A percentile compares a stretch with the other conserved stretches of the same genome.
These are phyloP conservation scores for Orientallactaga sibirica DNA, from an alignment of 2,797 vertebrate species.

Conservation along the genomic window DNA sequence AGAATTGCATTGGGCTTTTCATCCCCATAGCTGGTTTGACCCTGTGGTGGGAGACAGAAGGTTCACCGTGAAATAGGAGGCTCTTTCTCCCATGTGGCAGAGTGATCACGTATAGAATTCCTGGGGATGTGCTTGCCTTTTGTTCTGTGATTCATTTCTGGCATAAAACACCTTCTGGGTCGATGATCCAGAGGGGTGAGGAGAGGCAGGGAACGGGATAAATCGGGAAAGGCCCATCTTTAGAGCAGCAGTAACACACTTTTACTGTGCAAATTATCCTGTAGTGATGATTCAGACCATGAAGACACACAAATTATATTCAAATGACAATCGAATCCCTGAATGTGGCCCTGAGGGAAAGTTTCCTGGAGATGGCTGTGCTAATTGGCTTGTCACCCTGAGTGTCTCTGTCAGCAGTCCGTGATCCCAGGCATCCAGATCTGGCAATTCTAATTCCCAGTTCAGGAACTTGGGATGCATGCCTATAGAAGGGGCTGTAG, in stretches of 20 bases:
- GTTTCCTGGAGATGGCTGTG: slow-evolving; percentile 39
- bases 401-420: background rate
- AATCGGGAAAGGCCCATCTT: slow-evolving; percentile 1
- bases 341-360: background rate
- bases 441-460: background rate
- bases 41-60: background rate
- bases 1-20: background rate
- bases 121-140: background rate
- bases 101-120: slow-evolving; percentile 26
- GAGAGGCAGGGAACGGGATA: background rate
- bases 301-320: slow-evolving; percentile 54
- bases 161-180: slow-evolving; percentile 46
- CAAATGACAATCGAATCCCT: slow-evolving; percentile 31
- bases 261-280: slow-evolving; percentile 10
- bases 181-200: background rate
- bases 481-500: no score
- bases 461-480: background rate
- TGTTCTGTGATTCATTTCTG: slow-evolving; percentile 71
- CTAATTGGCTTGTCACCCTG: background rate
- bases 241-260: background rate
- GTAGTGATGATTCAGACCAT: background rate
- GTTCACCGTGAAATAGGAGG: background rate
- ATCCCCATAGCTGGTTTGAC: background rate
- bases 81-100: accelerated
- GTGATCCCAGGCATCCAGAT: background rate